These are phyloP conservation scores for Arenaria interpres DNA, from an alignment of 2,113 vertebrate genomes.

Conservation along the genomic window DNA sequence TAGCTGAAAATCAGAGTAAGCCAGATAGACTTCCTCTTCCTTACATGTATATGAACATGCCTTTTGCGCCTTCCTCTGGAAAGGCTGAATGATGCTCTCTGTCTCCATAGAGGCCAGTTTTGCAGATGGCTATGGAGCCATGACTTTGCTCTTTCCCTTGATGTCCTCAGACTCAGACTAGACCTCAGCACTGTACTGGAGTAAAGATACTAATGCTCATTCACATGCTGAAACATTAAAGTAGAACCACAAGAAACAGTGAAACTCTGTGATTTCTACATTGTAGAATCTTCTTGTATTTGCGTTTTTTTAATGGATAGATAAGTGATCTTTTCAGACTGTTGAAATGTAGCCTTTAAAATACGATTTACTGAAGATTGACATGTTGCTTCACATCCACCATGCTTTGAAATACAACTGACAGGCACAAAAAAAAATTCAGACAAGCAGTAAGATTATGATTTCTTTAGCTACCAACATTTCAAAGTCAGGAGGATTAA, in stretches of 20 bases:
- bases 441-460: neutral
- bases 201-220: neutral
- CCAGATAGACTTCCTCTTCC: neutral
- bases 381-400: neutral
- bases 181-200: neutral
- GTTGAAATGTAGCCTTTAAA: neutral
- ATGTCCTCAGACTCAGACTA: neutral
- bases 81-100: neutral
- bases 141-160: accelerated
- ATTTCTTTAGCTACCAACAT: neutral
- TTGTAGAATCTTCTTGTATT: neutral
- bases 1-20: neutral
- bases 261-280: neutral
- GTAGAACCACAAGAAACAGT: neutral
- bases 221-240: neutral
- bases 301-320: neutral
- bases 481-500: neutral
- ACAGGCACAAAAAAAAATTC: neutral
- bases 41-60: neutral
- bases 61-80: neutral
- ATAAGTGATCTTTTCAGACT: neutral
- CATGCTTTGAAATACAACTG: neutral
- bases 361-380: neutral
- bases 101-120: neutral
- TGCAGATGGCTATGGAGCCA: neutral